Evolutionary conservation across 2,888 invertebrate genomes (phyloP).

Genomic region (Torymus tubicola): DNA sequence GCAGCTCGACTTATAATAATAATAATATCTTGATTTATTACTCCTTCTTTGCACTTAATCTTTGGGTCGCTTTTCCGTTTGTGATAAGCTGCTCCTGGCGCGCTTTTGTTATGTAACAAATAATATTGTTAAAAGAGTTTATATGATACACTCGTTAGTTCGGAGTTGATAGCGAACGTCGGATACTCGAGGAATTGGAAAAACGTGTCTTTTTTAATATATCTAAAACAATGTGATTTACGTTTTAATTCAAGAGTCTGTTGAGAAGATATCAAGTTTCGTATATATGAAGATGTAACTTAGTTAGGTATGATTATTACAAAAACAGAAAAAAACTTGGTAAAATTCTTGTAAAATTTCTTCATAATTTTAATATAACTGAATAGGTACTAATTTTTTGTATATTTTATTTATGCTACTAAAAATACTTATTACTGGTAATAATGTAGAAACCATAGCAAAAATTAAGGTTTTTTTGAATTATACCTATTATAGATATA

Average conservation of each 20-base stretch:
- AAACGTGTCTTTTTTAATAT: neutral
- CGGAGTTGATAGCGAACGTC: conserved; percentile 37
- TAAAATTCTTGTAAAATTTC: no score
- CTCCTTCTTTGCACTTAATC: conserved; percentile 6
- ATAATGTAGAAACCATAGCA: no score
- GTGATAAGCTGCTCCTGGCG: conserved; percentile 52
- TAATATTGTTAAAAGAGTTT: conserved; percentile 69
- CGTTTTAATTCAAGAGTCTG: neutral
- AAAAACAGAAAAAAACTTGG: no score
- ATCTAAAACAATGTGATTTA: neutral
- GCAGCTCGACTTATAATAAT: conserved; percentile 22
- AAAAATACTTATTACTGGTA: no score
- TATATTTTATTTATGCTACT: no score
- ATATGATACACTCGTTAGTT: conserved; percentile 72
- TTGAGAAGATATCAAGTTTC: no score
- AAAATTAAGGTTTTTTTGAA: no score
- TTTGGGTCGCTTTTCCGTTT: neutral
- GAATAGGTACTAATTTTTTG: no score
- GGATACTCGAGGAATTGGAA: conserved; percentile 18
- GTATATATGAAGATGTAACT: no score
- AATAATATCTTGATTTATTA: conserved; percentile 31
- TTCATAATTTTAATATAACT: no score
- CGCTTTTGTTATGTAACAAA: conserved; percentile 66
- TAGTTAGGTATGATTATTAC: no score
- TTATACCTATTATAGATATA: no score